Evolutionary conservation across 2,113 vertebrate genomes (phyloP), one percentile per base, ranked within the genome.

Genomic region (Himantopus leucocephalus): DNA sequence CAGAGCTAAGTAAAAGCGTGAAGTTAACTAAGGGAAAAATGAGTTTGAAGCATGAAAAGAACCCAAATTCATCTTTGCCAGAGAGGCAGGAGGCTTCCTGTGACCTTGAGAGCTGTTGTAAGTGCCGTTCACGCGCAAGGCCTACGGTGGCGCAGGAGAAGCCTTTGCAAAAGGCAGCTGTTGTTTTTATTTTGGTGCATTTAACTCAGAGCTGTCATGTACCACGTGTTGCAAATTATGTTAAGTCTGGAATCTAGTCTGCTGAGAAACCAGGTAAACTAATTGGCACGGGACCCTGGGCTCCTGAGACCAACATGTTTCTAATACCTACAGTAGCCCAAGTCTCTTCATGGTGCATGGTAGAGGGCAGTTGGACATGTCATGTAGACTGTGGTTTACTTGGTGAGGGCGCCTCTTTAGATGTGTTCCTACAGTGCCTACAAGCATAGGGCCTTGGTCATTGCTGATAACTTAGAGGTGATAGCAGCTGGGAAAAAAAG

Each of bases 11-110:
- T 90, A 94, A 97, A 96, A 94, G 59, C 43, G 58, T 34, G 90
- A 90, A 91, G 84, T 91, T 96, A 97, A 96, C 94, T 92, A 88
- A 94, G 78, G 58, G 59, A 86, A 78, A 95, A 96, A 95, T 90
- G 48, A 92, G 68, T 84, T 90, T 90, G 81, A 95, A 85, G 56
- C 72, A 81, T 1, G 35, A 97, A 63, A 73, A 90, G 86, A 34
- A 71, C 73, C 92, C 39, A 75, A 70, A 74, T 94, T 92, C 94
- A 67, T 92, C 59, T 90, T 73, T 90, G 32, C 82, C 75, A 83
- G 66, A 2, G 30, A 53, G 52, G 58, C 58, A 48, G 74, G n/a
- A 19, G 48, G 52, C 60, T 72, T n/a, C 18, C 37, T 72, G 73
- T 96, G 95, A 96, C 95, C 96, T 97, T 97, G 93, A 68, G 81